A percentile compares a stretch with the other conserved stretches of the same genome.
Conservation (phyloP, 2,797 vertebrate genomes). For the Tolypeutes matacus region DNA sequence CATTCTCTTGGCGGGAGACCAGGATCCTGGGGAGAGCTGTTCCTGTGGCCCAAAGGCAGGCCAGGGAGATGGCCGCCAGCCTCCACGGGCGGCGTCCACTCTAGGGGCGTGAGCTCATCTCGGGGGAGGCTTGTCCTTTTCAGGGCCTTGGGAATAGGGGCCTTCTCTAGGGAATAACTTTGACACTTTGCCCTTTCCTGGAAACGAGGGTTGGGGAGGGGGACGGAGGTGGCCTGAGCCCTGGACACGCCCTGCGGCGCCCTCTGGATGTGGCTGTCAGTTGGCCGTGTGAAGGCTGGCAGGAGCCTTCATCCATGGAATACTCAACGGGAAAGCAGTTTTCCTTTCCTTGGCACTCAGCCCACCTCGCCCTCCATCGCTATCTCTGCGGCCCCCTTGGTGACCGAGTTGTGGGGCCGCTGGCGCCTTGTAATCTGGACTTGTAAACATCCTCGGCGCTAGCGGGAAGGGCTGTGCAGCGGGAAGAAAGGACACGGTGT, state of each 20-base stretch:
- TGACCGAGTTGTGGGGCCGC: rapidly evolving
- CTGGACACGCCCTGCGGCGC: not conserved
- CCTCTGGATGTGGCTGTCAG: not conserved
- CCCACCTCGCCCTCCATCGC: rapidly evolving
- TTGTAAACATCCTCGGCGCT: rapidly evolving
- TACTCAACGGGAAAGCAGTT: not conserved
- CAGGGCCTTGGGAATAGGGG: not conserved
- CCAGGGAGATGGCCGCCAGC: too few species aligned
- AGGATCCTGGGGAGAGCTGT: not conserved
- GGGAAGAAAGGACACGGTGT: rapidly evolving
- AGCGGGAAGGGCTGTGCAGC: rapidly evolving
- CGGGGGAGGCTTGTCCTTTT: not conserved
- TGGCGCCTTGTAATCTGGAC: not conserved
- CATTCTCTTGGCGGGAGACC: too few species aligned
- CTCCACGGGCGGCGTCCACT: too few species aligned
- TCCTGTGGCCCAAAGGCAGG: too few species aligned
- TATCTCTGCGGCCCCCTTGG: not conserved
- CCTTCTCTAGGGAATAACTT: not conserved
- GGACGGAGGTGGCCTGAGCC: not conserved
- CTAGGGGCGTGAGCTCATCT: too few species aligned
- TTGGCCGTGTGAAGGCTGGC: not conserved
- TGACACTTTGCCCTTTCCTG: not conserved
- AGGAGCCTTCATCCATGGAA: not conserved
- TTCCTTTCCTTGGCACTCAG: not conserved
- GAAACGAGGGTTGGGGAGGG: rapidly evolving